Conservation (phyloP, 1,140 invertebrate genomes). For the Amyelois transitella region DNA sequence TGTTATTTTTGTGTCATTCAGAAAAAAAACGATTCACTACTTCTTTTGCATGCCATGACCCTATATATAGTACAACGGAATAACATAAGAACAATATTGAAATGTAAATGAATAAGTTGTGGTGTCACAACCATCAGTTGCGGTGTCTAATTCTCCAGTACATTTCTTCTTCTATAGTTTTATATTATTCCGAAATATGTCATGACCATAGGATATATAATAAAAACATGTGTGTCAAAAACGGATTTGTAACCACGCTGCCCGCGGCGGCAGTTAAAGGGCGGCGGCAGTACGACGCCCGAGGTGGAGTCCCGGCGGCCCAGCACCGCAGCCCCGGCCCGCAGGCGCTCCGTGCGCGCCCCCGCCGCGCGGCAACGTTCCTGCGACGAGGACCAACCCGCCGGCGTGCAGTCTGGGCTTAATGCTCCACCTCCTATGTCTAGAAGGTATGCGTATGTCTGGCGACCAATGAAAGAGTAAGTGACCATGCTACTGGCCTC, state of each 20-base stretch:
- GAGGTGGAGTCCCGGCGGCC: conserved; percentile 52
- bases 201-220: background rate
- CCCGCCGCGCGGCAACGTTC: conserved; percentile 84
- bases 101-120: no score
- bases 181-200: no score
- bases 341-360: conserved; percentile 79
- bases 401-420: conserved; percentile 59
- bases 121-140: no score
- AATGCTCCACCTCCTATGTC: conserved; percentile 80
- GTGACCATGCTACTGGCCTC: no score
- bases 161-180: background rate
- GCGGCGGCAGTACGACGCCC: conserved; percentile 50
- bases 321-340: conserved; percentile 47
- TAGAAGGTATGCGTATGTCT: no score
- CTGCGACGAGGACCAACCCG: conserved; percentile 83
- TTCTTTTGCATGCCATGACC: no score
- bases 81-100: no score
- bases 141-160: no score
- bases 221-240: background rate
- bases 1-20: no score
- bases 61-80: no score
- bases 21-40: no score
- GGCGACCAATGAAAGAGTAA: no score
- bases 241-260: conserved; percentile 57
- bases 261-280: conserved; percentile 68